Percentiles rank a stretch among this genome's conserved stretches.
These are phyloP conservation scores for Dinoponera quadriceps DNA, from an alignment of 1,140 invertebrate species.

Conservation along the genomic window DNA sequence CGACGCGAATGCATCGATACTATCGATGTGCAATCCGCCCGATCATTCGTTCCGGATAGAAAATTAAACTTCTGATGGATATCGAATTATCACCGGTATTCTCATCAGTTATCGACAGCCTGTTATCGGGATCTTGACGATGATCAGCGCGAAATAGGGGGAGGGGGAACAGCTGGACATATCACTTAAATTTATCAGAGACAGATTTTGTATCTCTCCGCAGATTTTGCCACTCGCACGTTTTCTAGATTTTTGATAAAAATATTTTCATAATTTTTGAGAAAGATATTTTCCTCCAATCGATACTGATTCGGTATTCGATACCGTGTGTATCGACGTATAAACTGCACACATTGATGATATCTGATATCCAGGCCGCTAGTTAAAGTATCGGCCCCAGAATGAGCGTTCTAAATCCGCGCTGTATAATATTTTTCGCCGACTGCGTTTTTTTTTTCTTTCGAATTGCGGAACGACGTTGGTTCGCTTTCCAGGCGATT, in stretches of 20 bases:
- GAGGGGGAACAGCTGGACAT: no score
- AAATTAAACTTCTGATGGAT: no score
- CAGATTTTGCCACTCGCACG: no score
- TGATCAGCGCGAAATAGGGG: no score
- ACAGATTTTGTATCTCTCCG: no score
- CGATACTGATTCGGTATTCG: background rate
- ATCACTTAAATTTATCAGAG: no score
- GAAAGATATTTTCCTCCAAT: background rate
- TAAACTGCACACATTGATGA: conserved; percentile 4
- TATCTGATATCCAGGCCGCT: conserved; percentile 11
- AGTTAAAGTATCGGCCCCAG: background rate
- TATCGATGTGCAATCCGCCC: no score
- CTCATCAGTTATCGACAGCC: no score
- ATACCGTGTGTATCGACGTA: background rate
- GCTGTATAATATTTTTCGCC: conserved; percentile 15
- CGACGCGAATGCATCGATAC: conserved; percentile 18
- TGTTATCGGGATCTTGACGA: no score
- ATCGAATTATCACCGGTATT: no score
- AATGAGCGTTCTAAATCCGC: conserved; percentile 27
- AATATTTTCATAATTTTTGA: background rate
- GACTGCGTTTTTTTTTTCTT: conserved; percentile 18
- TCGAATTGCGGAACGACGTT: conserved; percentile 32
- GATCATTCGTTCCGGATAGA: no score
- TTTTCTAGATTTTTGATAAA: no score
- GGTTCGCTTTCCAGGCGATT: conserved; percentile 21